phyloP scores from a whole-genome alignment of 2,113 vertebrate genomes.

The Vidua macroura region DNA sequence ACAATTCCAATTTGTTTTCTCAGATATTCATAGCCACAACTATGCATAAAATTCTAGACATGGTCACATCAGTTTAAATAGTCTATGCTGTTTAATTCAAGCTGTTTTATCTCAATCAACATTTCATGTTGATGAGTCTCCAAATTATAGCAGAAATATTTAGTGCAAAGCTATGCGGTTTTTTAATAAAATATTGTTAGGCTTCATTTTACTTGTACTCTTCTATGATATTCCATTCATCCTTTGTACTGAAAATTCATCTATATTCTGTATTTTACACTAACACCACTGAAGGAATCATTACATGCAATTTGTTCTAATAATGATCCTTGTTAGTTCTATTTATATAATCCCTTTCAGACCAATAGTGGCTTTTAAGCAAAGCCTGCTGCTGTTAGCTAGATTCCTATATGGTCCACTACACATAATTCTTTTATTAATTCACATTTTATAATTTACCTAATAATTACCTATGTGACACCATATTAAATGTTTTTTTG shows the following conservation, averaged over 20 bases:
- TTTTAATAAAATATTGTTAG: neutral
- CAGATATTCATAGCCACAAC: constrained; percentile 2
- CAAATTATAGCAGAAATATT: neutral
- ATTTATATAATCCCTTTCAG: neutral
- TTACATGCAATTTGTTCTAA: neutral
- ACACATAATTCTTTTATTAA: neutral
- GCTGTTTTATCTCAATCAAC: neutral
- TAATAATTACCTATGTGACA: neutral
- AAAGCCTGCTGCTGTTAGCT: neutral
- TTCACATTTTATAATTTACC: neutral
- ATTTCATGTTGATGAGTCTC: neutral
- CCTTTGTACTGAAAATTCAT: neutral
- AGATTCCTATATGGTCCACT: neutral
- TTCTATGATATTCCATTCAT: neutral
- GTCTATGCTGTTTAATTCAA: neutral
- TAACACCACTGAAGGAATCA: neutral
- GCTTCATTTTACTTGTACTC: neutral
- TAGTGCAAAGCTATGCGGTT: neutral
- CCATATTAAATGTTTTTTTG: neutral
- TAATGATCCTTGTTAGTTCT: neutral
- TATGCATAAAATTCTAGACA: neutral
- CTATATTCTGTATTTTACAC: neutral
- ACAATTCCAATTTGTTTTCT: neutral
- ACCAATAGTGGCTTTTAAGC: neutral
- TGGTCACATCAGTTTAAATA: neutral